Evolutionary conservation across 1,140 invertebrate genomes (phyloP).

Genomic region (Diabrotica virgifera): DNA sequence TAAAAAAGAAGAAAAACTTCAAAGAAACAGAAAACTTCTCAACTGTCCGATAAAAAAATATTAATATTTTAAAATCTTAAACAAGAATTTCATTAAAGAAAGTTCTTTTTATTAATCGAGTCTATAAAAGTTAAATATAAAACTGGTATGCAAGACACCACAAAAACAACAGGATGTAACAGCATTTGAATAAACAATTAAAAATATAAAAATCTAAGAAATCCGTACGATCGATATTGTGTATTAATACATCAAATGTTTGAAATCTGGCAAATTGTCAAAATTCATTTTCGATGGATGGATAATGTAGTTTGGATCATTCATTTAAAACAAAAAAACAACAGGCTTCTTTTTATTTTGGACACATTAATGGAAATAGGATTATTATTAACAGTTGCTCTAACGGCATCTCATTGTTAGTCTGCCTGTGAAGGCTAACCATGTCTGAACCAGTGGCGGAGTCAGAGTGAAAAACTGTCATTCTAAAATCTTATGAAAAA

Average conservation of each 20-base stretch:
- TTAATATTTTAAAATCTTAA: no score
- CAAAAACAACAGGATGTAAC: not conserved
- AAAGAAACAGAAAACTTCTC: no score
- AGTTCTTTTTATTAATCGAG: no score
- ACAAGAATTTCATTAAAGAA: no score
- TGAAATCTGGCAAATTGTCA: not conserved
- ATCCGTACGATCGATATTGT: not conserved
- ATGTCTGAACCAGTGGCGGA: not conserved
- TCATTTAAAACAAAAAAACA: not conserved
- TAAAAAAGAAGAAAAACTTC: no score
- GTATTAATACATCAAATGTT: not conserved
- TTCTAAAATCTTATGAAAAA: no score
- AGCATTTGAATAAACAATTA: constrained; percentile 3
- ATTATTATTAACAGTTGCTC: not conserved
- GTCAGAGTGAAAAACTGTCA: no score
- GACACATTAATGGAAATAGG: constrained; percentile 3
- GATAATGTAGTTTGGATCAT: not conserved
- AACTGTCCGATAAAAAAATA: no score
- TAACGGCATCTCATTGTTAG: constrained; percentile 2
- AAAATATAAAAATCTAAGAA: constrained; percentile 3
- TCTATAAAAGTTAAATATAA: not conserved
- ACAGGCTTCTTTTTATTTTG: constrained; percentile 1
- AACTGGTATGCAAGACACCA: constrained; percentile 2
- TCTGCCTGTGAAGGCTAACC: not conserved
- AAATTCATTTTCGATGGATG: not conserved